phyloP scores from a whole-genome alignment of 2,797 vertebrate genomes.

The Capromys pilorides region DNA sequence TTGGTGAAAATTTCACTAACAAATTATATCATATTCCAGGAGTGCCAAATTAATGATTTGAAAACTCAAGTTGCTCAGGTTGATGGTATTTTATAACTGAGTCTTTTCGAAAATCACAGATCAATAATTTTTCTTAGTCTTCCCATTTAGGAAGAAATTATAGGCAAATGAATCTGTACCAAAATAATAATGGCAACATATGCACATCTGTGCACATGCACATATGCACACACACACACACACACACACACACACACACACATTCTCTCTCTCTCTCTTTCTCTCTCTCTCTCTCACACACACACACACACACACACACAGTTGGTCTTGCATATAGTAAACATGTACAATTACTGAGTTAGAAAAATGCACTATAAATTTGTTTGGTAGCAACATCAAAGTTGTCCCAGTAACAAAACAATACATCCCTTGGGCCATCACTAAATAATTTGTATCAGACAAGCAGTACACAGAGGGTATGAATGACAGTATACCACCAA shows the following conservation, averaged over 20 bases:
- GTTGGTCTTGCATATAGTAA: neutral
- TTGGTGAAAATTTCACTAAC: conserved; percentile 56
- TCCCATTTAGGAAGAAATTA: conserved; percentile 29
- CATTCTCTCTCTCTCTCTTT: too few species aligned
- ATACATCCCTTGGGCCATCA: neutral
- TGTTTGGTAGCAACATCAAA: conserved; percentile 12
- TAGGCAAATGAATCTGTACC: neutral
- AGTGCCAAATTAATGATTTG: conserved; percentile 44
- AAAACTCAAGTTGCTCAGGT: conserved; percentile 44
- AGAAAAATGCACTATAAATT: conserved; percentile 6
- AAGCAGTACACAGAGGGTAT: neutral
- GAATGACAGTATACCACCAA: conserved; percentile 59
- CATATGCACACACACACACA: fast-evolving
- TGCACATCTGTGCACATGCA: neutral
- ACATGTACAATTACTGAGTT: neutral
- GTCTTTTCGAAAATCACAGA: neutral
- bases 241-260: too few species aligned
- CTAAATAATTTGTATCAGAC: neutral
- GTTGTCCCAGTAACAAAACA: conserved; percentile 1
- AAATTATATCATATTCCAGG: conserved; percentile 64
- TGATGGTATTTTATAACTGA: conserved; percentile 58
- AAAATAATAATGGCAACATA: neutral
- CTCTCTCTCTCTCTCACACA: too few species aligned
- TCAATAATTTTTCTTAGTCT: conserved; percentile 33
- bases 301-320: neutral